These are phyloP conservation scores for Meda fulgida DNA, from an alignment of 2,797 vertebrate species.

Conservation along the genomic window DNA sequence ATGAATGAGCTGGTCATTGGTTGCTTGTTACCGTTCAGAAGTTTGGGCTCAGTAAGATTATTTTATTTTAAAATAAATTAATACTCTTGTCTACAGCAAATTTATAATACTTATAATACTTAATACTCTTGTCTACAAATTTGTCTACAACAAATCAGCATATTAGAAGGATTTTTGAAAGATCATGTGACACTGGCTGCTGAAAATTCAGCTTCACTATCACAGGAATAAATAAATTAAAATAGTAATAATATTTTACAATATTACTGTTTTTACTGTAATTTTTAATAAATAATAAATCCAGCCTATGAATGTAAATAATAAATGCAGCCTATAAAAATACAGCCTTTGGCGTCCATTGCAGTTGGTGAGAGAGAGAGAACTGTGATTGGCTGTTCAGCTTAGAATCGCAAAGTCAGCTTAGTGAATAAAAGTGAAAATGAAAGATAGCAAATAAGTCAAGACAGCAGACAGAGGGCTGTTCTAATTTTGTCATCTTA, in stretches of 20 bases:
- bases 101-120: too few species aligned
- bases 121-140: too few species aligned
- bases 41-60: neutral
- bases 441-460: neutral
- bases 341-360: too few species aligned
- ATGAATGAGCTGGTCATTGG: neutral
- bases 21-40: neutral
- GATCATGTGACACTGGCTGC: neutral
- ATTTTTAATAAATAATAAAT: neutral
- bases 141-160: neutral
- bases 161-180: neutral
- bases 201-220: neutral
- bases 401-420: too few species aligned
- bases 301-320: neutral
- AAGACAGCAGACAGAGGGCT: neutral
- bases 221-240: neutral
- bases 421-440: neutral
- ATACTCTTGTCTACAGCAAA: too few species aligned
- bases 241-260: neutral
- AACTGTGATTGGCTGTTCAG: too few species aligned
- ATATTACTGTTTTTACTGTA: neutral
- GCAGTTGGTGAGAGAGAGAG: too few species aligned
- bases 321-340: neutral
- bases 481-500: neutral
- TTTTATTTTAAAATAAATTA: neutral